phyloP scores from a whole-genome alignment of 2,113 vertebrate species.

The Nanorana parkeri region DNA sequence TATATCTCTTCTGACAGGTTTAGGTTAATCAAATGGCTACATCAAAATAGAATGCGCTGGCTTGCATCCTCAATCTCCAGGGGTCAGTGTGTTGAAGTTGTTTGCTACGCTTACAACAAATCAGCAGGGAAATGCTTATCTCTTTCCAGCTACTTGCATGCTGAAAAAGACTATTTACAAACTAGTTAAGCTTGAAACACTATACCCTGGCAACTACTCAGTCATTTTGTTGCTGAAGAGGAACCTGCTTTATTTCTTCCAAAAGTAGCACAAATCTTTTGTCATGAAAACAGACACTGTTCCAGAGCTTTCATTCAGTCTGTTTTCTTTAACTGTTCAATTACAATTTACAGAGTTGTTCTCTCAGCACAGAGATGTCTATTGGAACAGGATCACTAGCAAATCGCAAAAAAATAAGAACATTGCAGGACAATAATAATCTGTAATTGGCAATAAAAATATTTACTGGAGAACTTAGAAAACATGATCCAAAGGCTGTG shows the following conservation, averaged over 20 bases:
- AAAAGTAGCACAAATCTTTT: constrained; percentile 34
- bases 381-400: too few relatives aligned
- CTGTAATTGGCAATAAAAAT: too few relatives aligned
- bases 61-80: neutral
- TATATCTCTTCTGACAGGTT: too few relatives aligned
- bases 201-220: constrained; percentile 41
- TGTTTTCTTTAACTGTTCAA: neutral
- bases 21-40: too few relatives aligned
- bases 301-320: neutral
- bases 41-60: too few relatives aligned
- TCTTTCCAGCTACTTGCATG: constrained; percentile 23
- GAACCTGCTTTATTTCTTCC: constrained; percentile 1
- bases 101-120: constrained; percentile 20
- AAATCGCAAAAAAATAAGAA: too few relatives aligned
- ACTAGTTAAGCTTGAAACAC: constrained; percentile 39
- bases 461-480: too few relatives aligned
- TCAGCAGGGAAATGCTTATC: constrained; percentile 28
- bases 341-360: neutral
- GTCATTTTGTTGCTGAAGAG: constrained; percentile 11
- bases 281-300: constrained; percentile 28
- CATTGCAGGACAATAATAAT: too few relatives aligned
- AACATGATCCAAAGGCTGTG: too few relatives aligned
- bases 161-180: constrained; percentile 48
- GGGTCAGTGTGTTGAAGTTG: neutral
- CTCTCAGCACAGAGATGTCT: neutral